phyloP scores from a whole-genome alignment of 2,888 invertebrate genomes.

The Scaptomyza cyrtandrae region DNA sequence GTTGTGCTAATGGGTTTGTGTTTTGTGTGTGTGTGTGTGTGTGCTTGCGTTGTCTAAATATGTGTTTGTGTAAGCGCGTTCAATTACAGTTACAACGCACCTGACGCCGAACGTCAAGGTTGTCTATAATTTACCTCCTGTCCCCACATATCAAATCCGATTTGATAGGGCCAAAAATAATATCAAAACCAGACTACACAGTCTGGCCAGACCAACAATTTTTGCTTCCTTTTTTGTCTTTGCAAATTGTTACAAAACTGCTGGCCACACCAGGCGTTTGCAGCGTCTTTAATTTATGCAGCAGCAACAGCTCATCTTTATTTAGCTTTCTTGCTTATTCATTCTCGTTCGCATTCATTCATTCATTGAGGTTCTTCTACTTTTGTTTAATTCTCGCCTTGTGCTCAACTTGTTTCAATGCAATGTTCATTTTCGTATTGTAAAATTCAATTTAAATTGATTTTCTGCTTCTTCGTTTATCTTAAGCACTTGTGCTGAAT shows the following conservation, averaged over 20 bases:
- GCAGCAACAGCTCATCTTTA: constrained; percentile 64
- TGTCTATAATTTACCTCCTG: constrained; percentile 22
- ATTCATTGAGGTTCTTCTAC: constrained; percentile 44
- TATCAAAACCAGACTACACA: constrained; percentile 29
- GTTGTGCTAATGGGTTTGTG: not conserved
- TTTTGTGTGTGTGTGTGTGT: not conserved
- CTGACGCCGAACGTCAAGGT: constrained; percentile 51
- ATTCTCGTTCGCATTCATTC: constrained; percentile 27
- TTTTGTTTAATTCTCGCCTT: constrained; percentile 42
- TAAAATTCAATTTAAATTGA: constrained; percentile 77
- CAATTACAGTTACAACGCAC: constrained; percentile 51
- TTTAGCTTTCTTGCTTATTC: constrained; percentile 64
- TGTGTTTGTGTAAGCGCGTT: constrained; percentile 4
- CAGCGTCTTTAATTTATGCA: constrained; percentile 65
- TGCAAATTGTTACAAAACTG: constrained; percentile 72
- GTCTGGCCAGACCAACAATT: constrained; percentile 37
- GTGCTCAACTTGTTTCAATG: constrained; percentile 46
- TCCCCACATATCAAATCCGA: constrained; percentile 20
- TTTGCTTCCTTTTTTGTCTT: constrained; percentile 41
- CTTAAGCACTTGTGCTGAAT: constrained; percentile 13
- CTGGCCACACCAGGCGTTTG: constrained; percentile 5
- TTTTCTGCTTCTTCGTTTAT: constrained; percentile 46
- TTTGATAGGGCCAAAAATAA: constrained; percentile 47
- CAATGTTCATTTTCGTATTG: constrained; percentile 54
- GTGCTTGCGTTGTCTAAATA: not conserved